Evolutionary conservation across 1,140 invertebrate species (phyloP).

Genomic region (Achroia grisella): DNA sequence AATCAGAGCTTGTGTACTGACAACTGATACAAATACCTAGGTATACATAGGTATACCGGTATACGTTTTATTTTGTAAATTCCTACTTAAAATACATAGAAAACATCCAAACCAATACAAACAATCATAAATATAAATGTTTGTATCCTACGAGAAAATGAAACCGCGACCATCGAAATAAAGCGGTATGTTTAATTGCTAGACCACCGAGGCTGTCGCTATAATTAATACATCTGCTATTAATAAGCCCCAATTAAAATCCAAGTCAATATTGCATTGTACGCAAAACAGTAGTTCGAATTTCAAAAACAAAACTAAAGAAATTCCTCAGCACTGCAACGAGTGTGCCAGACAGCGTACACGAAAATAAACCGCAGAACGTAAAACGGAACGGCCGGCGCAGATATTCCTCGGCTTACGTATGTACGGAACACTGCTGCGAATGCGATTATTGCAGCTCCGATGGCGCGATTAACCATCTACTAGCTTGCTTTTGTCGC

Average conservation of each 20-base stretch:
- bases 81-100: no score
- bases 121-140: no score
- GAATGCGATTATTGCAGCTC: conserved; percentile 43
- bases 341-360: conserved; percentile 24
- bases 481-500: conserved; percentile 20
- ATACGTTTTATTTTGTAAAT: no score
- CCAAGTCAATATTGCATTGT: conserved; percentile 8
- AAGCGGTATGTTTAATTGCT: no score
- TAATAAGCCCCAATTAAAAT: conserved; percentile 17
- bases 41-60: no score
- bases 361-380: conserved; percentile 26
- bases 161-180: no score
- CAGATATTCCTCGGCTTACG: conserved; percentile 3
- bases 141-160: no score
- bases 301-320: conserved; percentile 28
- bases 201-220: no score
- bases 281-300: conserved; percentile 19
- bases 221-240: background rate
- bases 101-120: no score
- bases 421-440: conserved; percentile 5
- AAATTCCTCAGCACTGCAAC: conserved; percentile 16
- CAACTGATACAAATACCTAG: no score
- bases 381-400: conserved; percentile 18
- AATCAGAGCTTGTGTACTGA: no score
- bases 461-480: conserved; percentile 40